Evolutionary conservation across 2,888 invertebrate species (phyloP).

Genomic region (Phymatocera aterrima): DNA sequence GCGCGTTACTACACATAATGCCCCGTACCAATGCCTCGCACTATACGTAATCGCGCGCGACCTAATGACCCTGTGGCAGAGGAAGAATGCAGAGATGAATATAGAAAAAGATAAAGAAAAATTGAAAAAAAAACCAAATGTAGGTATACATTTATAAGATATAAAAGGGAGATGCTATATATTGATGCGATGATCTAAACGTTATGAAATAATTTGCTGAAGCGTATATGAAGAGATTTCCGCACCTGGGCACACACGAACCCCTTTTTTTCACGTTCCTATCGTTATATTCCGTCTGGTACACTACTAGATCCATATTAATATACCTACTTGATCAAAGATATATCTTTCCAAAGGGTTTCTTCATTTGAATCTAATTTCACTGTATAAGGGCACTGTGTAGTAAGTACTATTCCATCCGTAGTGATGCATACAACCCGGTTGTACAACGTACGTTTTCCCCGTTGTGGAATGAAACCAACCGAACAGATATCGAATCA

Average conservation of each 20-base stretch:
- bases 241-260: constrained; percentile 65
- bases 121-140: neutral
- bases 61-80: constrained; percentile 26
- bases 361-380: constrained; percentile 57
- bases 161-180: neutral
- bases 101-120: neutral
- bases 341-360: constrained; percentile 54
- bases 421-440: neutral
- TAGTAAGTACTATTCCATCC: neutral
- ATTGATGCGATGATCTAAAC: constrained; percentile 13
- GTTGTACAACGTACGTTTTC: neutral
- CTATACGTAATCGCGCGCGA: neutral
- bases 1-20: neutral
- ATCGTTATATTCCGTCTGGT: neutral
- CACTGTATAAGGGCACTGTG: neutral
- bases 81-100: neutral
- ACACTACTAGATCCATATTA: constrained; percentile 52
- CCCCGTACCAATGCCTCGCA: too few species aligned
- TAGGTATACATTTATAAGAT: too few species aligned
- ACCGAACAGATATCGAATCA: constrained; percentile 18
- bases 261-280: constrained; percentile 23
- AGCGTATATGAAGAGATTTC: constrained; percentile 49
- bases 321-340: constrained; percentile 51
- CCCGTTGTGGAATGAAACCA: neutral
- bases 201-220: constrained; percentile 61